Conservation (phyloP, 64 coral and sea anemone species). For the Anthopleura sola region DNA sequence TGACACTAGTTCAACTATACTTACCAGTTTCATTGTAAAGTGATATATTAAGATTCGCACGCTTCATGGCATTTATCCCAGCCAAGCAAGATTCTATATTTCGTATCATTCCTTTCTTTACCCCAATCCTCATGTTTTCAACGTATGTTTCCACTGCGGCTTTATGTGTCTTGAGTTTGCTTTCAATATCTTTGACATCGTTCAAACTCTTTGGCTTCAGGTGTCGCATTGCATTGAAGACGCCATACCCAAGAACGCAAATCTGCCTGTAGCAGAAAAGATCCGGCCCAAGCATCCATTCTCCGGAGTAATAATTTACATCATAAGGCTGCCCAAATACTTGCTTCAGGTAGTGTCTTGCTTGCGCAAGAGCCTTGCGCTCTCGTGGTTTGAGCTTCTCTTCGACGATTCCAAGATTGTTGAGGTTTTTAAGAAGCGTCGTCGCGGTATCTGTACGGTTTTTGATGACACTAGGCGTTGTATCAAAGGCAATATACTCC, state of each 20-base stretch:
- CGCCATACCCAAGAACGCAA: conserved; percentile 49
- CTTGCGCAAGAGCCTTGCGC: conserved; percentile 64
- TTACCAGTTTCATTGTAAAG: conserved; percentile 72
- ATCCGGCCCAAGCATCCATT: conserved; percentile 97
- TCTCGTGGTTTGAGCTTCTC: conserved; percentile 65
- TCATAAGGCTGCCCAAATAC: conserved; percentile 80
- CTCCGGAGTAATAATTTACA: conserved; percentile 79
- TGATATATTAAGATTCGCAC: conserved; percentile 71
- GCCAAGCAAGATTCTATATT: conserved; percentile 55
- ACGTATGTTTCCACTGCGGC: conserved; percentile 61
- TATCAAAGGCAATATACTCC: conserved; percentile 71
- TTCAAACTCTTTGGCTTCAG: conserved; percentile 49
- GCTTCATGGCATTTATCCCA: conserved; percentile 54
- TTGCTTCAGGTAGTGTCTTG: conserved; percentile 77
- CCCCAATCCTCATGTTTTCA: conserved; percentile 84
- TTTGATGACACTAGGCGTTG: conserved; percentile 47
- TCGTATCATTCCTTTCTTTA: conserved; percentile 71
- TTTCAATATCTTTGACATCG: conserved; percentile 46
- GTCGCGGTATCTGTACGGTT: conserved; percentile 52
- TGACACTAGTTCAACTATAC: too few relatives aligned
- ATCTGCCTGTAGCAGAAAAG: conserved; percentile 83
- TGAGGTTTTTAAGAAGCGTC: conserved; percentile 50
- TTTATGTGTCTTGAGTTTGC: conserved; percentile 50
- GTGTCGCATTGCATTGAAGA: conserved; percentile 58
- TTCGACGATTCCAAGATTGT: conserved; percentile 13